Conservation (phyloP, 2,113 vertebrate genomes). For the Petromus typicus region DNA sequence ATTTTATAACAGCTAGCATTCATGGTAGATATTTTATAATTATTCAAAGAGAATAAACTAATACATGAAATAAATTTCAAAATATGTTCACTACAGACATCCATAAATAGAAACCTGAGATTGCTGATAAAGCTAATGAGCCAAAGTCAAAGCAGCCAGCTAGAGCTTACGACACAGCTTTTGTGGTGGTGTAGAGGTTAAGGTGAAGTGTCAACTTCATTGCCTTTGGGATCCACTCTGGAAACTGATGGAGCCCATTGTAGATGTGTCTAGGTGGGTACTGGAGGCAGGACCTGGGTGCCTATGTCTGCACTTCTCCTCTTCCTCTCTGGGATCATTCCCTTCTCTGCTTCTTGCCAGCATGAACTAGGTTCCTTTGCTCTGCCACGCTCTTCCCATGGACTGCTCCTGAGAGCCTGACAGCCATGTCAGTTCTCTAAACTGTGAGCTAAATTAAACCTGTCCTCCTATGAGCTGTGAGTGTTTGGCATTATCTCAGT, state of each 20-base stretch:
- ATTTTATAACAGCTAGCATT: neutral
- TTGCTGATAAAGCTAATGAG: neutral
- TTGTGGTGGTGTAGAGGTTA: neutral
- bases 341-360: neutral
- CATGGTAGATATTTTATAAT: neutral
- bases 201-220: neutral
- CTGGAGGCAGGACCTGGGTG: neutral
- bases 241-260: neutral
- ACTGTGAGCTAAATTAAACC: neutral
- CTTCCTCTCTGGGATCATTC: neutral
- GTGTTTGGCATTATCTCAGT: neutral
- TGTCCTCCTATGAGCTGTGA: neutral
- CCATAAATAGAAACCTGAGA: neutral
- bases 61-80: slow-evolving; percentile 4
- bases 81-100: neutral
- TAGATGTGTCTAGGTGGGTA: neutral
- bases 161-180: neutral
- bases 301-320: neutral
- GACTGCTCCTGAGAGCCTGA: neutral
- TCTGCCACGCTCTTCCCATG: neutral
- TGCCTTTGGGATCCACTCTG: neutral
- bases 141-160: neutral
- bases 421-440: neutral
- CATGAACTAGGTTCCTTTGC: neutral
- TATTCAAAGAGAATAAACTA: slow-evolving; percentile 30